Base-by-base conservation (phyloP, 2,888 invertebrate genomes). In the Cremastinae sp. region DNA sequence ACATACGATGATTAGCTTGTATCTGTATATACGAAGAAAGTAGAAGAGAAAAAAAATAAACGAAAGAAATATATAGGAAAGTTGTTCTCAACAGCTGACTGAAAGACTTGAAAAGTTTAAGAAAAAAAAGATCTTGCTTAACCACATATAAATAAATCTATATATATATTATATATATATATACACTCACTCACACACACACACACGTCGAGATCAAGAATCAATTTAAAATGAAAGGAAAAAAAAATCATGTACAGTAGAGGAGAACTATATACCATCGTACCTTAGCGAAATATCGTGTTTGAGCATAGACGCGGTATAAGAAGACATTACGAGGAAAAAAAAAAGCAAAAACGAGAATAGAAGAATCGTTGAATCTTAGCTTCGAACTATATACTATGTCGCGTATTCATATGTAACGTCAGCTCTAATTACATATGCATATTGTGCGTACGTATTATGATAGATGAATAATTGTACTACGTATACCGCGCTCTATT, bases 1-100 rank as follows among this genome's bases (percentile, higher is more conserved):
- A 74, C 65, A 61, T 74, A 77, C 59, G 73, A 74, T 69, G 76
- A 73, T 65, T 77, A 77, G 73, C 77, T 65, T 74, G 77, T 77
- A 77, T 53, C 59, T 64, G 53, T 51, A 69, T 53, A 70, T 51
- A 70, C 14, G 43, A 16, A 47, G 39, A 49, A 58, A 37, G 16
- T 28, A 56, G 56, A 51, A 14, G 45, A 51, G 20, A 53, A 14
- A 12, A 59, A 16, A 43, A 2, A 35, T 2, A 61, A 71, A 59
- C 12, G 53, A 59, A 58, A 43, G 62, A 20, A 41, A 55, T 55
- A 74, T 74, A 61, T 61, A 66, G 59, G 66, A 53, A 64, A 64
- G 62, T 73, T 61, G 74, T 74, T 74, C 56, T 53, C 56, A 70
- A 70, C 65, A 70, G 61, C 73, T 62, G 75, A 75, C 62, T 74